These are phyloP conservation scores for Procambarus virginalis DNA, from an alignment of 1,140 invertebrate genomes.

Conservation along the genomic window DNA sequence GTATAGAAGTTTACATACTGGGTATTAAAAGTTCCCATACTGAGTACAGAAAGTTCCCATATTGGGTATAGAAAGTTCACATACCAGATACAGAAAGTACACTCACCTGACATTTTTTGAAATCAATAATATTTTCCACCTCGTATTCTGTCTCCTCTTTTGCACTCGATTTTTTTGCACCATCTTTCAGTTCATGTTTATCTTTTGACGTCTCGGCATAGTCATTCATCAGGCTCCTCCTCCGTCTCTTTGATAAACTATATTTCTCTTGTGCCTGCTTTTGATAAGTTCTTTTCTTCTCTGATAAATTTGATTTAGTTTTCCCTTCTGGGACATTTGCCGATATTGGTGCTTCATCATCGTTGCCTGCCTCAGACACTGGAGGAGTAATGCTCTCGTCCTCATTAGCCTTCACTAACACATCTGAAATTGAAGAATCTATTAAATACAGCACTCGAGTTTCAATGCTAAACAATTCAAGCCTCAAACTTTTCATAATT, in stretches of 20 bases:
- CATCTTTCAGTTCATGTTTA: neutral
- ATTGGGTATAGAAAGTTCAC: too few relatives aligned
- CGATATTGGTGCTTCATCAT: constrained; percentile 27
- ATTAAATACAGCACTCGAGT: too few relatives aligned
- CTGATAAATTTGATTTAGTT: neutral
- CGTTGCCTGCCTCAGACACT: constrained; percentile 56
- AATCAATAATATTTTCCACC: constrained; percentile 82
- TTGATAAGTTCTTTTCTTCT: neutral
- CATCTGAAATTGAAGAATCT: neutral
- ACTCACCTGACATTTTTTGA: constrained; percentile 72
- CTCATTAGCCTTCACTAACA: neutral
- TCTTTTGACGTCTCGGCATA: neutral
- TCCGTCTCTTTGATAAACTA: constrained; percentile 3
- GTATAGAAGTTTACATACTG: too few relatives aligned
- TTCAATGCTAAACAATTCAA: too few relatives aligned
- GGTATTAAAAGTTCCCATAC: too few relatives aligned
- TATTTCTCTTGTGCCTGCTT: neutral
- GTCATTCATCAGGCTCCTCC: constrained; percentile 47
- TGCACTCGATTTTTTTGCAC: neutral
- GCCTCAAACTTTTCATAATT: too few relatives aligned
- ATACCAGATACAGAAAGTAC: too few relatives aligned
- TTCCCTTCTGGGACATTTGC: neutral
- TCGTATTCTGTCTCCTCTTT: constrained; percentile 76
- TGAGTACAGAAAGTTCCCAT: too few relatives aligned
- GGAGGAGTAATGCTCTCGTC: constrained; percentile 57